Percentiles rank a stretch among this genome's conserved stretches.
These are phyloP conservation scores for Muscina levida DNA, from an alignment of 2,888 invertebrate species.

Conservation along the genomic window DNA sequence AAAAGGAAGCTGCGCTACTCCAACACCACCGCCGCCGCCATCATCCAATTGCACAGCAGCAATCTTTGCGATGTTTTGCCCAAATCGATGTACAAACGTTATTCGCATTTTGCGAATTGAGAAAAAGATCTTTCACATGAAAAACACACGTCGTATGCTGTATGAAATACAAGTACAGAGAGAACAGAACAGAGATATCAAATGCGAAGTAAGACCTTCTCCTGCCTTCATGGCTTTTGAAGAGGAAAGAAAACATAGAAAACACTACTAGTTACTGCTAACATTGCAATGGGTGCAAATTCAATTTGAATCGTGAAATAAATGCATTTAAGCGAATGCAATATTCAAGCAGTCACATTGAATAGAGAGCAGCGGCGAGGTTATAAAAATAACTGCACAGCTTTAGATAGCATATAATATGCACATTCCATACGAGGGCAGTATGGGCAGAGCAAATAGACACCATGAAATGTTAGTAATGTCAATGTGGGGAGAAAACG, in stretches of 20 bases:
- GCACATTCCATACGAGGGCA: not conserved
- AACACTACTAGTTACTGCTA: too few relatives aligned
- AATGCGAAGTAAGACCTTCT: slow-evolving; percentile 2
- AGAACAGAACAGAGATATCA: not conserved
- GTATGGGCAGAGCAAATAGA: too few relatives aligned
- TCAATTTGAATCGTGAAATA: slow-evolving; percentile 51
- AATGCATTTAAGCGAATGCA: slow-evolving; percentile 21
- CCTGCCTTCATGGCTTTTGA: not conserved
- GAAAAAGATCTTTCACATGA: too few relatives aligned
- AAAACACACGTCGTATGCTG: too few relatives aligned
- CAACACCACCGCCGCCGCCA: not conserved
- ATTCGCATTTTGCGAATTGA: too few relatives aligned
- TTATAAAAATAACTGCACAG: not conserved
- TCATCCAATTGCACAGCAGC: too few relatives aligned
- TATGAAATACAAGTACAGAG: too few relatives aligned
- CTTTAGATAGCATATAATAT: not conserved
- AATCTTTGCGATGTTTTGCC: not conserved
- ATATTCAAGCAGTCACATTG: not conserved
- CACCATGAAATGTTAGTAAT: too few relatives aligned
- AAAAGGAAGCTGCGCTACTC: not conserved
- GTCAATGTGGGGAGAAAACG: too few relatives aligned
- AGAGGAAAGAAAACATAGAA: not conserved
- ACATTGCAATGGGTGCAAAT: slow-evolving; percentile 50
- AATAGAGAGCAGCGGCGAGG: not conserved
- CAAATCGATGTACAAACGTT: not conserved